These are phyloP conservation scores for Pyralis farinalis DNA, from an alignment of 2,888 invertebrate species.

Conservation along the genomic window DNA sequence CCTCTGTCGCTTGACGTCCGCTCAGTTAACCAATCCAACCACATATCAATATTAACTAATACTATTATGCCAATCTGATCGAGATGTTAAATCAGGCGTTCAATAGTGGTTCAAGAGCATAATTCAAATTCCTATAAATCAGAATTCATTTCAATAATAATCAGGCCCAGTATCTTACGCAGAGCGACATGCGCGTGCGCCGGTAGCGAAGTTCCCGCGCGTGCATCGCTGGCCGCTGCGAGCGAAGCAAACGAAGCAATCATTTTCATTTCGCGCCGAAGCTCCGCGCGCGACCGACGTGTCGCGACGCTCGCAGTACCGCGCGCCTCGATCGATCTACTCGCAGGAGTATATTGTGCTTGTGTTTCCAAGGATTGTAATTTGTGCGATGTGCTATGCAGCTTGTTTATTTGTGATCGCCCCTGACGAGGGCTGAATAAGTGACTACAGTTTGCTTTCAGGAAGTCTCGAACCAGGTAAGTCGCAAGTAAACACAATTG, in stretches of 20 bases:
- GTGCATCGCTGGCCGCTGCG: slow-evolving; percentile 23
- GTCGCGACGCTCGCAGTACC: slow-evolving; percentile 65
- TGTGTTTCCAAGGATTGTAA: slow-evolving; percentile 43
- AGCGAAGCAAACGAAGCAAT: slow-evolving; percentile 8
- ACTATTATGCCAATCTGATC: too few species aligned
- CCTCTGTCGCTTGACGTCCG: too few species aligned
- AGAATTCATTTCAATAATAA: background rate
- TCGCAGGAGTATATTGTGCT: slow-evolving; percentile 32
- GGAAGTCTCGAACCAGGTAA: slow-evolving; percentile 46
- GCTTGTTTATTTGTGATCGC: slow-evolving; percentile 60
- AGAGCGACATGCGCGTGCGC: slow-evolving; percentile 12
- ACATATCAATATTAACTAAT: too few species aligned
- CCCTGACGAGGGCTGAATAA: slow-evolving; percentile 49
- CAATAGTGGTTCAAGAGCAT: background rate
- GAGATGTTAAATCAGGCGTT: too few species aligned
- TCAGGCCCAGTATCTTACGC: background rate
- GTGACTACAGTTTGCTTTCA: slow-evolving; percentile 29
- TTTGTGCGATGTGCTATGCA: slow-evolving; percentile 59
- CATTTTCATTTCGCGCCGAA: slow-evolving; percentile 67
- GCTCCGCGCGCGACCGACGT: slow-evolving; percentile 68
- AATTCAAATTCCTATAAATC: too few species aligned
- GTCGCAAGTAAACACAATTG: slow-evolving; percentile 18
- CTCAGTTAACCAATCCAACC: too few species aligned
- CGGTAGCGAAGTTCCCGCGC: slow-evolving; percentile 12
- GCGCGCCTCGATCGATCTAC: slow-evolving; percentile 43